These are phyloP conservation scores for Scaeva pyrastri DNA, from an alignment of 2,888 invertebrate genomes.

Conservation along the genomic window DNA sequence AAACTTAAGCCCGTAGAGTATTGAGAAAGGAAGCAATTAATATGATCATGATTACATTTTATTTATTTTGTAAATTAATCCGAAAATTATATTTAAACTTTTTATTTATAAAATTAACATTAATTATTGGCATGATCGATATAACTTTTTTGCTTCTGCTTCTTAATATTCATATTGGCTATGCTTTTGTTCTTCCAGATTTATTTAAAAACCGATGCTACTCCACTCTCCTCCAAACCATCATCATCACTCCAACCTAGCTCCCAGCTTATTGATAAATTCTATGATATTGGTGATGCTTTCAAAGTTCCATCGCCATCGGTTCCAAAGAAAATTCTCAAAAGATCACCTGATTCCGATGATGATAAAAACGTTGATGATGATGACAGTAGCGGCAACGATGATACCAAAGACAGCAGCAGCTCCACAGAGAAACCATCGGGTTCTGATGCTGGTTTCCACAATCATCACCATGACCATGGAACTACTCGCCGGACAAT, in stretches of 20 bases:
- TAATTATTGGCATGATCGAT: slow-evolving; percentile 23
- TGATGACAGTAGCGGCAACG: neutral
- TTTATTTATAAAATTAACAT: neutral
- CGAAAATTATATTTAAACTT: neutral
- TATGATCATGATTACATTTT: slow-evolving; percentile 13
- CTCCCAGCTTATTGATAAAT: slow-evolving; percentile 6
- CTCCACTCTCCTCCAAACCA: slow-evolving; percentile 13
- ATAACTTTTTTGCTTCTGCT: slow-evolving; percentile 6
- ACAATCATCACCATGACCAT: slow-evolving; percentile 25
- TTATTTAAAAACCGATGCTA: slow-evolving; percentile 39
- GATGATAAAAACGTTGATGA: neutral
- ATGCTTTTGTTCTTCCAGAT: slow-evolving; percentile 33
- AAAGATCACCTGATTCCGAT: slow-evolving; percentile 27
- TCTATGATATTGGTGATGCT: slow-evolving; percentile 10
- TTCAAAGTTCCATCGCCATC: neutral
- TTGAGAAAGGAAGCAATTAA: slow-evolving; percentile 35
- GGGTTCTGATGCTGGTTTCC: neutral
- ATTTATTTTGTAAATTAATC: neutral
- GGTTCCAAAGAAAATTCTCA: neutral
- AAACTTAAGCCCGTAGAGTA: slow-evolving; percentile 3
- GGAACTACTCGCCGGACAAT: slow-evolving; percentile 4
- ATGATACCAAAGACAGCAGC: neutral
- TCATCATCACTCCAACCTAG: slow-evolving; percentile 9
- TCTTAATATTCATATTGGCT: slow-evolving; percentile 35
- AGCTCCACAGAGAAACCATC: neutral